phyloP scores from a whole-genome alignment of 2,113 vertebrate genomes.

The Nerophis lumbriciformis region DNA sequence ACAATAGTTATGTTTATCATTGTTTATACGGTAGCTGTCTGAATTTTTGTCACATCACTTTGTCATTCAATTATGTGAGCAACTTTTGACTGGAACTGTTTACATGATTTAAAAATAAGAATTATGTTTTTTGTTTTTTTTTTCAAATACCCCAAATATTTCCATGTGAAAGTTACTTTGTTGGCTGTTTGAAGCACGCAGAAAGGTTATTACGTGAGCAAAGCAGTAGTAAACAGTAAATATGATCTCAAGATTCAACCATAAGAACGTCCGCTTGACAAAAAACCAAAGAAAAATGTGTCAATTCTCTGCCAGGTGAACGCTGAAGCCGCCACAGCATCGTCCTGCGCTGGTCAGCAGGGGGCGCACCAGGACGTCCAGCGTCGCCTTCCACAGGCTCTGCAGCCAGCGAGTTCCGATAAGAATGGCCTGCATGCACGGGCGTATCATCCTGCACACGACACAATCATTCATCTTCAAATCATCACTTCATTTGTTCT shows the following conservation, averaged over 20 bases:
- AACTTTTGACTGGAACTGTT: too few relatives aligned
- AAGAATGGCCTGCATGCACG: conserved; percentile 52
- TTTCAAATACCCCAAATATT: too few relatives aligned
- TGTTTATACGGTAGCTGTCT: too few relatives aligned
- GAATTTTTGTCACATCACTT: too few relatives aligned
- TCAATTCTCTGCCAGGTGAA: conserved; percentile 65
- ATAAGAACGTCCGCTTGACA: too few relatives aligned
- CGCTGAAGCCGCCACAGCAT: conserved; percentile 63
- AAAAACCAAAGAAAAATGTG: neutral
- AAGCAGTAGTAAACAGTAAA: neutral
- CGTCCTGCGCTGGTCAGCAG: conserved; percentile 57
- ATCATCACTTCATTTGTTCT: too few relatives aligned
- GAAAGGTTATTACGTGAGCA: neutral
- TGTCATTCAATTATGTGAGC: too few relatives aligned
- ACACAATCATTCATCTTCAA: too few relatives aligned
- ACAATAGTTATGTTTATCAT: too few relatives aligned
- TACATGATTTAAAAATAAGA: too few relatives aligned
- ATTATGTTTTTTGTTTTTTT: too few relatives aligned
- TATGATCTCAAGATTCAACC: neutral
- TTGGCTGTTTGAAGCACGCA: neutral
- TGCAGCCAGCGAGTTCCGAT: conserved; percentile 63
- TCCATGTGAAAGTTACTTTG: neutral
- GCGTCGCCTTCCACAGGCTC: conserved; percentile 61
- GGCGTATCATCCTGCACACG: conserved; percentile 64
- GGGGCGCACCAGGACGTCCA: conserved; percentile 58